Base-by-base conservation (phyloP, 2,797 vertebrate genomes). In the Notolepis coatsorum region DNA sequence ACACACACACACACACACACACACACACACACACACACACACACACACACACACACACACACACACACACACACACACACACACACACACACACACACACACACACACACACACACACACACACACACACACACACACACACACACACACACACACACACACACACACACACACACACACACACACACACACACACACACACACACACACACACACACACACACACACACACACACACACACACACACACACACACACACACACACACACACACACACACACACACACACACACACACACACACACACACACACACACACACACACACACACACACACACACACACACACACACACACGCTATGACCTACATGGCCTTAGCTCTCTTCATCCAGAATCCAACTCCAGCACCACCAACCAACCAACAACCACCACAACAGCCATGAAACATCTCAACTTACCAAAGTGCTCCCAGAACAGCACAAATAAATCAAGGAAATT, bases 331-430 rank as follows among this genome's bases (percentile, higher is more conserved):
- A 18, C 27, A 54, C 47, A 35, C 45, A 62, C 24, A 62, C 7
- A 0, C 15, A 38, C 25, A 58, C 55, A 63, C 52, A 48, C 25
- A 18, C 5, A 30, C 25, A 49, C 27, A 28, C n/a, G n/a, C n/a
- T n/a, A n/a, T n/a, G n/a, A n/a, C n/a, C n/a, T n/a, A n/a, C 1
- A 15, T 5, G 9, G 25, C 1, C 49, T 58, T 41, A 23, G 61
- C 59, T 62, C 46, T 63, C 63, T 25, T 49, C 63, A 70, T n/a
- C 61, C 68, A 28, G 20, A 52, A 71, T 58, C n/a, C 64, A 79
- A 81, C 67, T 71, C 60, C 68, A 69, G 73, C 52, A 81, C 69
- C 52, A 75, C 57, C 67, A n/a, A n/a, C n/a, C n/a, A n/a, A n/a
- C n/a, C n/a, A n/a, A n/a, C n/a, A n/a, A n/a, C n/a, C n/a, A n/a